Conservation (phyloP, 2,888 invertebrate genomes). For the Agrotis exclamationis region DNA sequence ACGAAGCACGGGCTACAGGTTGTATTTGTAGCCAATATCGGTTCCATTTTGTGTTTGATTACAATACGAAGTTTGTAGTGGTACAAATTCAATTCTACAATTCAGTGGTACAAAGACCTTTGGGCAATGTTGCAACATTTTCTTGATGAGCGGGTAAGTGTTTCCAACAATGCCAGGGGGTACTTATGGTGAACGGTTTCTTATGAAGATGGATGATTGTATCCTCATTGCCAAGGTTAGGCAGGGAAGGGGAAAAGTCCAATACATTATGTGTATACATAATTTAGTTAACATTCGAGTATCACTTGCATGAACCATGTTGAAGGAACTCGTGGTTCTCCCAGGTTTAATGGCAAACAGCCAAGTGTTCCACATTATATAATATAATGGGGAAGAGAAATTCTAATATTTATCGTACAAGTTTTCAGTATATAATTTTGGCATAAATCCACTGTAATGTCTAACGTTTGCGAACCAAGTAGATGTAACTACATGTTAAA, state of each 20-base stretch:
- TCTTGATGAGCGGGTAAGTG: slow-evolving; percentile 14
- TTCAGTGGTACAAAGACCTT: not conserved
- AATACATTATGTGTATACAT: not conserved
- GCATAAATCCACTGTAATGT: slow-evolving; percentile 7
- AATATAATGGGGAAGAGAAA: slow-evolving; percentile 10
- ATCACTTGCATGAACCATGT: slow-evolving; percentile 21
- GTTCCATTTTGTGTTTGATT: slow-evolving; percentile 26
- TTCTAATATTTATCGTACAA: slow-evolving; percentile 21
- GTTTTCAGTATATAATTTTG: slow-evolving; percentile 18
- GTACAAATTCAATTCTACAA: slow-evolving; percentile 9
- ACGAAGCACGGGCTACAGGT: slow-evolving; percentile 23
- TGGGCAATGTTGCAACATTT: slow-evolving; percentile 15
- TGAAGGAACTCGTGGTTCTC: slow-evolving; percentile 11
- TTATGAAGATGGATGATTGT: slow-evolving; percentile 17
- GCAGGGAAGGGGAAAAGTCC: not conserved
- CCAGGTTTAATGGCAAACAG: slow-evolving; percentile 26
- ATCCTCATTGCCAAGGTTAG: slow-evolving; percentile 31
- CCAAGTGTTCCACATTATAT: slow-evolving; percentile 34
- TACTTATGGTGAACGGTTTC: slow-evolving; percentile 16
- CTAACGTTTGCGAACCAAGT: not conserved
- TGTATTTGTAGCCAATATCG: slow-evolving; percentile 24
- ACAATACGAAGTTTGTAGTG: slow-evolving; percentile 9
- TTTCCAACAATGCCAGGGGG: slow-evolving; percentile 10
- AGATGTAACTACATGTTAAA: not conserved
- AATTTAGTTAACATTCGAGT: not conserved